Base-by-base conservation (phyloP, 1,140 invertebrate genomes). In the Holotrichia oblita region DNA sequence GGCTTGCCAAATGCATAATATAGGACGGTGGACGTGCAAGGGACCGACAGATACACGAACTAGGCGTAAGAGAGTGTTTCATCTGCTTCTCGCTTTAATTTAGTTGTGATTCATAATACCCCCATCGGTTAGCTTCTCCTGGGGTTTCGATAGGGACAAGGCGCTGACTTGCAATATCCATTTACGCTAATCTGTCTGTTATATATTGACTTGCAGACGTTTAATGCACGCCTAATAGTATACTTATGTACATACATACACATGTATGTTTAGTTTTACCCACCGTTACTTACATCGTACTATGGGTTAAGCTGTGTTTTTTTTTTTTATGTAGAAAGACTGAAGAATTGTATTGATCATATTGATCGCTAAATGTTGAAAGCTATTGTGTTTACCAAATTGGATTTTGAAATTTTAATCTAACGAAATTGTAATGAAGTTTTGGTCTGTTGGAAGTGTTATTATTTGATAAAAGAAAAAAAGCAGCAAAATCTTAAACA, bases 11-110 rank as follows among this genome's bases (percentile, higher is more conserved):
- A 48, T 48, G 44, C 12, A 48, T 48, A 48, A 48, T 48, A 48
- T 3, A 48, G 44, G 44, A 48, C 8, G n/a, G 12, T 12, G 12
- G 44, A 48, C 4, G 44, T 12, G 12, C 44, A 4, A 48, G 44
- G 12, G 44, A 48, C 44, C 44, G 12, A 42, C 41, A 12, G 8
- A 9, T 48, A 48, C 44, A 0, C n/a, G n/a, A n/a, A n/a, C 44
- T 3, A 14, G 12, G 12, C 41, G 4, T 12, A 48, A 48, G 3
- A 48, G 3, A 8, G 44, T 44, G 76, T 79, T 79, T 79, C 79
- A 79, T 79, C 79, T 79, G 79, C 79, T 12, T 48, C 44, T 48
- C 44, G 44, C 55, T 41, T 73, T 69, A 79, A 79, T 79, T 79
- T 73, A 27, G 42, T 59, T 48, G 75, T 79, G 79, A 79, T 79